These are phyloP conservation scores for Malurus melanocephalus DNA, from an alignment of 2,113 vertebrate species.

Conservation along the genomic window DNA sequence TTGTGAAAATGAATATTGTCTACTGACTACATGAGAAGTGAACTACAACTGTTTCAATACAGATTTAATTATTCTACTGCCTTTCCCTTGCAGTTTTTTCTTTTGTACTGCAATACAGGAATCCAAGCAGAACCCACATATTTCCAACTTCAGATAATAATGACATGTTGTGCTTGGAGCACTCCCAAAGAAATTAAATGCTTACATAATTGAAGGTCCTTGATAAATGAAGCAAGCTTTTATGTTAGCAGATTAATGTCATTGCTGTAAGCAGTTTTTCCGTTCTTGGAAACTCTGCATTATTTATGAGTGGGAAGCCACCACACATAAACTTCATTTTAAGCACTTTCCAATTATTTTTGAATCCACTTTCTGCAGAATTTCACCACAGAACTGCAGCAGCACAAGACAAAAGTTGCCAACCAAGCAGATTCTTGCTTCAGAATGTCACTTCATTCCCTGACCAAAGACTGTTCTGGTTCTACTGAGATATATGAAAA, in stretches of 20 bases:
- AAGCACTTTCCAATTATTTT: neutral
- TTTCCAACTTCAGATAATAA: neutral
- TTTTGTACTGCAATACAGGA: neutral
- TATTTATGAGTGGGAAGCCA: constrained; percentile 38
- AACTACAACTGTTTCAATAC: constrained; percentile 32
- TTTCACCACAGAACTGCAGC: neutral
- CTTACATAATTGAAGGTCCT: constrained; percentile 6
- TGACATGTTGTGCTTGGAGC: neutral
- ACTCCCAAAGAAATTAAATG: constrained; percentile 19
- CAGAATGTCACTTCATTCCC: constrained; percentile 62
- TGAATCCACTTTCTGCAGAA: constrained; percentile 12
- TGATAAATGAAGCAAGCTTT: constrained; percentile 20
- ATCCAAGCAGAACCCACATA: neutral
- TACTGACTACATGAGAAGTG: constrained; percentile 9
- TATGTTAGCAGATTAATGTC: neutral
- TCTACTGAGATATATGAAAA: constrained; percentile 45
- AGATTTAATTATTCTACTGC: constrained; percentile 33
- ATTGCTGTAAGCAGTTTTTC: constrained; percentile 16
- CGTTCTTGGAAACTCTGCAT: constrained; percentile 26
- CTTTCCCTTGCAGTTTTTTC: constrained; percentile 10
- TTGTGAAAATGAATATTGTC: constrained; percentile 45
- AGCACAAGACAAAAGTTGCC: constrained; percentile 43
- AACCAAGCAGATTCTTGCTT: constrained; percentile 44
- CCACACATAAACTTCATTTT: constrained; percentile 18
- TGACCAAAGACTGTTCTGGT: constrained; percentile 73